Percentiles rank a stretch among this genome's conserved stretches.
These are phyloP conservation scores for Coregonus clupeaformis DNA, from an alignment of 2,113 vertebrate species.

Conservation along the genomic window DNA sequence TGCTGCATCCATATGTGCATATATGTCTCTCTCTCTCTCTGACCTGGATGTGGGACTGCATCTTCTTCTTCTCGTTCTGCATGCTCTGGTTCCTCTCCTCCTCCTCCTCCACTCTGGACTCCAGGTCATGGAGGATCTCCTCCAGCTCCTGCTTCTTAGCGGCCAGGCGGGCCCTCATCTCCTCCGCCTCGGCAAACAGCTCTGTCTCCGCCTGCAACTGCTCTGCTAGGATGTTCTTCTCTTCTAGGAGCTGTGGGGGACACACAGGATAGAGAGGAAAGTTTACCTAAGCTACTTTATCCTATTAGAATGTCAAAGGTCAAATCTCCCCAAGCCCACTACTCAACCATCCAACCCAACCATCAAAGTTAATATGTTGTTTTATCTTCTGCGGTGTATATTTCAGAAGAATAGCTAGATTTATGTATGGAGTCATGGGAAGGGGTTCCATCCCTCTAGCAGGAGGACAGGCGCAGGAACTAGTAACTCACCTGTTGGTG, in stretches of 20 bases:
- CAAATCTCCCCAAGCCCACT: too few relatives aligned
- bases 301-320: not conserved
- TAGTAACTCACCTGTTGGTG: conserved; percentile 85
- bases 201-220: conserved; percentile 97
- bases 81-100: conserved; percentile 94
- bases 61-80: conserved; percentile 98
- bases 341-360: too few relatives aligned
- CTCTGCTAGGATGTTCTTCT: conserved; percentile 97
- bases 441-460: too few relatives aligned
- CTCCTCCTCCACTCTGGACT: conserved; percentile 95
- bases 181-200: conserved; percentile 95
- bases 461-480: too few relatives aligned
- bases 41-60: conserved; percentile 97
- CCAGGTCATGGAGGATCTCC: conserved; percentile 95
- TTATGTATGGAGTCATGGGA: not conserved
- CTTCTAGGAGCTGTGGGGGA: conserved; percentile 81
- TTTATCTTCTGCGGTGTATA: not conserved
- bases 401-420: too few relatives aligned
- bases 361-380: not conserved
- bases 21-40: not conserved
- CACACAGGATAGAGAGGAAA: not conserved
- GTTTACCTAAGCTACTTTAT: not conserved
- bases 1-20: too few relatives aligned
- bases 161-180: conserved; percentile 95
- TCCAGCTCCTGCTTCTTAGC: conserved; percentile 96